Base-by-base conservation (phyloP, 1,140 invertebrate species). In the Pteromalus puparum region DNA sequence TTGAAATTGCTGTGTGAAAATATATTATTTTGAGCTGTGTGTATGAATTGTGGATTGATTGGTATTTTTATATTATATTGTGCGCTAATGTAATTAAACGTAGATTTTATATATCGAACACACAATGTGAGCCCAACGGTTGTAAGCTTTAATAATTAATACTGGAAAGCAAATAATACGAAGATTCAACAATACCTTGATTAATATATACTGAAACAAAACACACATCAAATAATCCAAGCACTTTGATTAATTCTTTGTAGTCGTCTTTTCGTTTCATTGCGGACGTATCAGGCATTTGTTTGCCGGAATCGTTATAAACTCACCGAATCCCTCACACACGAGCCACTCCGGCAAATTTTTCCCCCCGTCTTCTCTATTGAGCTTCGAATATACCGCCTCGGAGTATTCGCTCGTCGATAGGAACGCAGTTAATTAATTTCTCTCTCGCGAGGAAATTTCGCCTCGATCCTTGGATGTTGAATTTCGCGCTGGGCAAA, bases 401-500 rank as follows among this genome's bases (percentile, higher is more conserved):
- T 77, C 53, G 78, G 68, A 73, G 74, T 79, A 86, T 80, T 85
- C 81, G 80, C 83, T 83, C 82, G 83, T 83, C 81, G 82, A 83
- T 42, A 46, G 34, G 48, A 81, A 85, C 80, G 72, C 46, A 34
- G 12, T 67, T 42, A 24, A 67, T n/a, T 65, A 80, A 83, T 83
- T 85, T 53, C 67, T 15, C 21, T 21, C 21, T 61, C 53, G n/a
- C 34, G 4, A 46, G 76, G 26, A 61, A 73, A 26, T 79, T 30
- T 65, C 28, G 4, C 53, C 61, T 30, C 34, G 24, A 65, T 61
- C 18, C 53, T 61, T 61, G 53, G 53, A 61, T 61, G 53, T 61
- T 61, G 21, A 61, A 61, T 61, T 61, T 61, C 53, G 53, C 53
- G 53, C 53, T 61, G 53, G 5, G 18, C 21, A 61, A 61, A 61